Percentiles rank a stretch among this genome's conserved stretches.
phyloP scores from a whole-genome alignment of 2,888 invertebrate genomes.

The Nineta flava region DNA sequence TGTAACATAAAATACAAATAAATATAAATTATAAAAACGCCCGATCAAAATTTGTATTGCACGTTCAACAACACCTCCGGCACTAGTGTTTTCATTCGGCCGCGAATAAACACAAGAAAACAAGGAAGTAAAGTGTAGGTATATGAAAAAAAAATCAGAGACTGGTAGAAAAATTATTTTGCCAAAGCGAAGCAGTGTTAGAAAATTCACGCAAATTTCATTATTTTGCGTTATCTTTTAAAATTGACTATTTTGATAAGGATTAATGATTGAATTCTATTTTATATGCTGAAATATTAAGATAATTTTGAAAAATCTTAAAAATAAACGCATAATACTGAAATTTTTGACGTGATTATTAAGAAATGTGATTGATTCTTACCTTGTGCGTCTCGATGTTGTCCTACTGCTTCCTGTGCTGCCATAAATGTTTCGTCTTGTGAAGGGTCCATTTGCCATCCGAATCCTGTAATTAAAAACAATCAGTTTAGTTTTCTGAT shows the following conservation, averaged over 20 bases:
- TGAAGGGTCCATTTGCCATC: slow-evolving; percentile 70
- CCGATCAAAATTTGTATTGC: not conserved
- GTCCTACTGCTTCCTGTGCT: slow-evolving; percentile 59
- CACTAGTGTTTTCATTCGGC: not conserved
- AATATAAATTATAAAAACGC: not conserved
- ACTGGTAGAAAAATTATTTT: slow-evolving; percentile 1
- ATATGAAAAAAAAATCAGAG: slow-evolving; percentile 1
- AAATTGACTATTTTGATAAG: too few relatives aligned
- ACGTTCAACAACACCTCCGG: not conserved
- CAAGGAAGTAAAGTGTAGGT: not conserved
- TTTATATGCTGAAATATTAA: too few relatives aligned
- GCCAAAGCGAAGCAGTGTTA: slow-evolving; percentile 4
- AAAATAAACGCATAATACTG: slow-evolving; percentile 1
- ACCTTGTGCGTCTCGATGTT: slow-evolving; percentile 85
- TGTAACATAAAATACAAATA: not conserved
- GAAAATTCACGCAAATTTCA: not conserved
- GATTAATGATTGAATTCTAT: too few relatives aligned
- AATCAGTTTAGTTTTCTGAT: too few relatives aligned
- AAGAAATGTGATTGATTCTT: slow-evolving; percentile 31
- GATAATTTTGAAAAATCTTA: not conserved
- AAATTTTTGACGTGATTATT: not conserved
- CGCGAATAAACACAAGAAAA: not conserved
- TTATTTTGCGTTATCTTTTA: not conserved
- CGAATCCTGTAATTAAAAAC: slow-evolving; percentile 48
- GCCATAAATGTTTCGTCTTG: slow-evolving; percentile 76